Evolutionary conservation across 1,140 invertebrate genomes (phyloP).

Genomic region (Sycophaga agraensis): DNA sequence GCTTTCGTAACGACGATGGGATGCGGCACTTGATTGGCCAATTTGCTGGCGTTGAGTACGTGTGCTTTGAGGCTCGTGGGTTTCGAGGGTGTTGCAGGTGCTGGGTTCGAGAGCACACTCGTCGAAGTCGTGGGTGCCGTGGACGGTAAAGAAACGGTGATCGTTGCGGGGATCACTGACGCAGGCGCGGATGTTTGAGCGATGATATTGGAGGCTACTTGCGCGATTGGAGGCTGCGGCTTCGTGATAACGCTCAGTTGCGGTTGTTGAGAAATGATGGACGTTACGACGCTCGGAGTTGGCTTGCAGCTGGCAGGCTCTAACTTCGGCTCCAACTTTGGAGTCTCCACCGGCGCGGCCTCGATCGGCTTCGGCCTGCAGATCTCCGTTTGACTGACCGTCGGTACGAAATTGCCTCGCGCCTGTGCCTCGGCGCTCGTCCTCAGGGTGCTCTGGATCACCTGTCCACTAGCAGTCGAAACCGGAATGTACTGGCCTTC

Average conservation of each 20-base stretch:
- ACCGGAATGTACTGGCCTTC: slow-evolving; percentile 72
- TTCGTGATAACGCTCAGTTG: slow-evolving; percentile 45
- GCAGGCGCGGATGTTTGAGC: neutral
- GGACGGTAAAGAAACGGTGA: neutral
- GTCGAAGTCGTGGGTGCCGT: slow-evolving; percentile 14
- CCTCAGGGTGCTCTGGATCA: slow-evolving; percentile 32
- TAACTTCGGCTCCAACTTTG: slow-evolving; percentile 1
- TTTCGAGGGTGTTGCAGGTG: slow-evolving; percentile 31
- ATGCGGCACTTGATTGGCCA: slow-evolving; percentile 34
- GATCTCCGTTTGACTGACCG: neutral
- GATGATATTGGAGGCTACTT: slow-evolving; percentile 19
- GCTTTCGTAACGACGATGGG: slow-evolving; percentile 38
- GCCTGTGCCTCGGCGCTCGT: slow-evolving; percentile 31
- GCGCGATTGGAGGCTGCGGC: slow-evolving; percentile 38
- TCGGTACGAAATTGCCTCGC: slow-evolving; percentile 26
- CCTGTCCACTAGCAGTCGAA: slow-evolving; percentile 45
- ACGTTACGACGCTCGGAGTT: neutral
- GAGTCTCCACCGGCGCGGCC: neutral
- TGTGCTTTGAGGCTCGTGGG: slow-evolving; percentile 62
- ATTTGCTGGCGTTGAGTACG: slow-evolving; percentile 55
- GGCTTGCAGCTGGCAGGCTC: slow-evolving; percentile 31
- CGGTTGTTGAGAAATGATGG: neutral
- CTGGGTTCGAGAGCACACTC: neutral
- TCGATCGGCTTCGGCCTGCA: neutral
- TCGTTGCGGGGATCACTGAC: neutral